Conservation (phyloP, 2,113 vertebrate genomes). For the Sinocyclocheilus anophthalmus region DNA sequence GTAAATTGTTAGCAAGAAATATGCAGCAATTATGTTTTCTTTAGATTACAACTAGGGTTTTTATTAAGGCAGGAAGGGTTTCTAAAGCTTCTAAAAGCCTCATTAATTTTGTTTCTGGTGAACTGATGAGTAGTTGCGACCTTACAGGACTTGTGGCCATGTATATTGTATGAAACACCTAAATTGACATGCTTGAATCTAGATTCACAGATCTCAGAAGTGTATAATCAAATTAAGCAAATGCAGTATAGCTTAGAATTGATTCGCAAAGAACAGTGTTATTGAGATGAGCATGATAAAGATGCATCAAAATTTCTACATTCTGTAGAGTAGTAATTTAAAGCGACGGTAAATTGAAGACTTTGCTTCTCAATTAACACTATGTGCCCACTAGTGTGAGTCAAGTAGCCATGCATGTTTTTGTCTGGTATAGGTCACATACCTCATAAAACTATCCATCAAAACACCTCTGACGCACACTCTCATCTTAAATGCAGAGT, state of each 20-base stretch:
- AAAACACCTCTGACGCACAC: slow-evolving; percentile 39
- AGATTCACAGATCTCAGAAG: not conserved
- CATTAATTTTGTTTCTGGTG: not conserved
- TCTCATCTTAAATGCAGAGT: slow-evolving; percentile 3
- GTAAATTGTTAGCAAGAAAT: not conserved
- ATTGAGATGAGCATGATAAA: slow-evolving; percentile 15
- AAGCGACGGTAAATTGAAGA: slow-evolving; percentile 52
- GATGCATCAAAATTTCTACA: not conserved
- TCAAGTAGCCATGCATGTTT: slow-evolving; percentile 48
- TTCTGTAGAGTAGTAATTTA: slow-evolving; percentile 49
- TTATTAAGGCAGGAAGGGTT: not conserved
- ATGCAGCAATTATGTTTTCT: not conserved
- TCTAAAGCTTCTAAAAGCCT: not conserved
- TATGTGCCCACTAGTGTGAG: slow-evolving; percentile 50
- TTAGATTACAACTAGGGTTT: not conserved
- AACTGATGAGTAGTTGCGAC: not conserved
- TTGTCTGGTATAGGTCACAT: slow-evolving; percentile 63
- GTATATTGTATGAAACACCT: not conserved
- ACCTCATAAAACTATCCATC: slow-evolving; percentile 65
- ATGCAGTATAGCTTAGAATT: not conserved
- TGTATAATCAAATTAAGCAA: not conserved
- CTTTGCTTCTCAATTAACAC: slow-evolving; percentile 50
- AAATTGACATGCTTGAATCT: not conserved
- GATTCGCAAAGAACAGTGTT: not conserved
- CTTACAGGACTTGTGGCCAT: not conserved